Conservation (phyloP, 2,113 vertebrate species). For the Phodopus roborovskii region DNA sequence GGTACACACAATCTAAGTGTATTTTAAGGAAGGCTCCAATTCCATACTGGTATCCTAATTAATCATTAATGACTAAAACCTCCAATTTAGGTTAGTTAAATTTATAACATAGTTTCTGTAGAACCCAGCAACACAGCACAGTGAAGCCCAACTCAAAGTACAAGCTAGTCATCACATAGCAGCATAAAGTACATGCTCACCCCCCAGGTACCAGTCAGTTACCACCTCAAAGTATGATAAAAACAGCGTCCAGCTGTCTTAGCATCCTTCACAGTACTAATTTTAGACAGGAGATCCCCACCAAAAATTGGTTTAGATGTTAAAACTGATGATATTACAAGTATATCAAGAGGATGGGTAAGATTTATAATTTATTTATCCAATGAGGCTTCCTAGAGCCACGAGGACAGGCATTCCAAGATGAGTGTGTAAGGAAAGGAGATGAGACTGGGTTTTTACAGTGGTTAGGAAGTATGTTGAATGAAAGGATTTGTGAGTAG, state of each 20-base stretch:
- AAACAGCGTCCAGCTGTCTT: not conserved
- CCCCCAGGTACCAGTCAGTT: not conserved
- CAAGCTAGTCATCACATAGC: not conserved
- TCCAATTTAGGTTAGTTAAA: constrained; percentile 9
- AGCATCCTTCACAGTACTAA: not conserved
- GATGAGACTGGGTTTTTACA: not conserved
- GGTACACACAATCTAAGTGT: not conserved
- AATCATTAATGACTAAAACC: not conserved
- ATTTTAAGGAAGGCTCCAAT: constrained; percentile 10
- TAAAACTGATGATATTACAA: not conserved
- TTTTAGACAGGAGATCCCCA: not conserved
- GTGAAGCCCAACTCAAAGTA: not conserved
- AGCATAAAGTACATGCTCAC: not conserved
- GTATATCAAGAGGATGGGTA: not conserved
- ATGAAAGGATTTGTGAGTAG: not conserved
- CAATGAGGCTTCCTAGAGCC: not conserved
- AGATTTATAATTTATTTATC: not conserved
- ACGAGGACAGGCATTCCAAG: not conserved
- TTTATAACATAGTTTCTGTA: not conserved
- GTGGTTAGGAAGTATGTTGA: not conserved
- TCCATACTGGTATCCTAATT: not conserved
- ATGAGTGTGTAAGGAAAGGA: constrained; percentile 23
- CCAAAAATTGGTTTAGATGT: not conserved
- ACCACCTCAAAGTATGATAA: not conserved
- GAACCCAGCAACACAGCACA: not conserved